These are phyloP conservation scores for Chitala chitala DNA, from an alignment of 2,113 vertebrate genomes.

Conservation along the genomic window DNA sequence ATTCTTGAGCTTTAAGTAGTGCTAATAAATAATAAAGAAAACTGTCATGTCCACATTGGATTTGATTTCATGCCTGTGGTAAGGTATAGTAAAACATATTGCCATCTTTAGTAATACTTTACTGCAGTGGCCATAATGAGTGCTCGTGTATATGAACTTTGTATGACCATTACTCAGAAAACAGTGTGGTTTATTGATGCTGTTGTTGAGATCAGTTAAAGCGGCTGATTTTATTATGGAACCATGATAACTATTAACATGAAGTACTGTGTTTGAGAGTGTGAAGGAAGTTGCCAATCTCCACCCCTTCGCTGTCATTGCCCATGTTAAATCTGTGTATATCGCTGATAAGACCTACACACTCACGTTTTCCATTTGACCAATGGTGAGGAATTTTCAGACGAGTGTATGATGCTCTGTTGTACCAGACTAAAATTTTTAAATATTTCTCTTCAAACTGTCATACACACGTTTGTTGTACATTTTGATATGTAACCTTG, in stretches of 20 bases:
- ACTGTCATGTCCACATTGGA: no score
- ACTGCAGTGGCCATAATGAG: no score
- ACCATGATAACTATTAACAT: slow-evolving; percentile 46
- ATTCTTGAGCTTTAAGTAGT: no score
- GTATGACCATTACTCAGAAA: no score
- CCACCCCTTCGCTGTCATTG: slow-evolving; percentile 42
- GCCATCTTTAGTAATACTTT: no score
- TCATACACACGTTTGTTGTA: neutral
- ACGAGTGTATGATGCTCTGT: neutral
- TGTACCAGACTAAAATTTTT: neutral
- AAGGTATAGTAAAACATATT: no score
- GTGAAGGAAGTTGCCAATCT: slow-evolving; percentile 55
- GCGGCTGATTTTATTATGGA: slow-evolving; percentile 34
- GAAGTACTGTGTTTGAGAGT: slow-evolving; percentile 50
- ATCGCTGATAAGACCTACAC: slow-evolving; percentile 21
- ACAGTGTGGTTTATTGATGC: no score
- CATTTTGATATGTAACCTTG: neutral
- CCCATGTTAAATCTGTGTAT: slow-evolving; percentile 51
- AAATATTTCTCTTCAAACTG: neutral
- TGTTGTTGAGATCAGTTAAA: no score
- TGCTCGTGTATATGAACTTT: no score
- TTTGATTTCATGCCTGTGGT: no score
- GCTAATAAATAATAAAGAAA: no score
- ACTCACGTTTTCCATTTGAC: slow-evolving; percentile 5
- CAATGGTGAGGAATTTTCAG: neutral